Base-by-base conservation (phyloP, 1,140 invertebrate genomes). In the Drosophila nasuta region DNA sequence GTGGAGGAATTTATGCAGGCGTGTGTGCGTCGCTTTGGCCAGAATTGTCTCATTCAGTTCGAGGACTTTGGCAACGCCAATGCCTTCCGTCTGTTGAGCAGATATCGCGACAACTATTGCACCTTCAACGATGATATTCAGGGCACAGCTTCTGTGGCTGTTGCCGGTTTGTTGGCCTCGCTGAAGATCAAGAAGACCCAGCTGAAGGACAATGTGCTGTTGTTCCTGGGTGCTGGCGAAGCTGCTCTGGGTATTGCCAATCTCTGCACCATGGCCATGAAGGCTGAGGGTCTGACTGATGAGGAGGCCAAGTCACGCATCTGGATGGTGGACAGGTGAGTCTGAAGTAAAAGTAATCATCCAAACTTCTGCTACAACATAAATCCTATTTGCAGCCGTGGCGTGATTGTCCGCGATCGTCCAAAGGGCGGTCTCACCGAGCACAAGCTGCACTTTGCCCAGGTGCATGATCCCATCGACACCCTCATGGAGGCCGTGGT, bases 51-150 rank as follows among this genome's bases (percentile, higher is more conserved):
- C 11, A 97, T 97, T 56, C 95, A 99, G 93, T 99, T 99, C 93
- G 98, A 99, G 94, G 98, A 99, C 93, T 99, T 99, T 93, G 98
- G 95, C 30, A 99, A 99, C 87, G 94, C 96, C 0, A 99, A 99
- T 93, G 98, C 98, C 8, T 99, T 99, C 94, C 94, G 97, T 15
- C 93, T 99, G 57, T 93, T 99, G 57, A 95, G 95, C 75, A 98
- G 97, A 91, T 99, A 99, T 93, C 95, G 97, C 25, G 93, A 97
- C 59, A 82, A 93, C 15, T 99, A 98, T 89, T 98, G 98, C 91
- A 98, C 97, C 8, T 99, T 99, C 92, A 99, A 99, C 93, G 98
- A 99, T 92, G 98, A 99, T 89, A 99, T 99, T 90, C 98, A 99
- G 93, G 98, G 98, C 43, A 99, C 98, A 3, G 96, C 96, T 3